Evolutionary conservation across 2,797 vertebrate species (phyloP), one percentile per base, ranked within the genome.

Genomic region (Neosilurus hyrtlii): DNA sequence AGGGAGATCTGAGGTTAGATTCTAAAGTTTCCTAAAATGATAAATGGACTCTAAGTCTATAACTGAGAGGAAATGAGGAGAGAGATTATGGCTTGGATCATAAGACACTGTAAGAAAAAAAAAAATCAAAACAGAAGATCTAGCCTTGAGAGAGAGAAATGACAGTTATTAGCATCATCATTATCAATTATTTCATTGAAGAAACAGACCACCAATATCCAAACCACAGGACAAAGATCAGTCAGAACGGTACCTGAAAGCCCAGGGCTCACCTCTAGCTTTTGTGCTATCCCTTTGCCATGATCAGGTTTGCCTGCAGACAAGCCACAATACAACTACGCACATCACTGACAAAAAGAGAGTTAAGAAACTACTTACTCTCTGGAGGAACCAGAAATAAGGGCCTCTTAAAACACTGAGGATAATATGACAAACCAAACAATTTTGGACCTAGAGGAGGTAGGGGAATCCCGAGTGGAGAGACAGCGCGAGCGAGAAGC

Each of bases 1-100:
- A 94, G 93, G 93, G 95, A 96, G 93, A 89, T 96, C 94, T 96
- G 95, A 96, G 92, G 95, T 94, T 93, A 95, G 92, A 96, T 92
- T 94, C 96, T 97, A 97, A 91, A 96, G 96, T 94, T 95, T 96
- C 96, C 96, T 92, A 91, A 92, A 89, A 92, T 92, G 91, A 83
- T 88, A 86, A 91, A 92, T 90, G 75, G 87, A 89, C 89, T 90
- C 90, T 87, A 92, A 89, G 68, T 72, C 86, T 85, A 85, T 88
- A 86, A 88, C 80, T 83, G 84, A 82, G 72, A 88, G 89, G 92
- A 71, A 89, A 89, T 90, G 91, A 93, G 84, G 92, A 94, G 90
- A 92, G 87, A 90, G 90, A 83, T 85, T 84, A 85, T 84, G 74
- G 67, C 80, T 88, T 78, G 71, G 66, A 71, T 83, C 57, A 84